Conservation (phyloP, 23 tunicate species). For the Ciona savignyi region DNA sequence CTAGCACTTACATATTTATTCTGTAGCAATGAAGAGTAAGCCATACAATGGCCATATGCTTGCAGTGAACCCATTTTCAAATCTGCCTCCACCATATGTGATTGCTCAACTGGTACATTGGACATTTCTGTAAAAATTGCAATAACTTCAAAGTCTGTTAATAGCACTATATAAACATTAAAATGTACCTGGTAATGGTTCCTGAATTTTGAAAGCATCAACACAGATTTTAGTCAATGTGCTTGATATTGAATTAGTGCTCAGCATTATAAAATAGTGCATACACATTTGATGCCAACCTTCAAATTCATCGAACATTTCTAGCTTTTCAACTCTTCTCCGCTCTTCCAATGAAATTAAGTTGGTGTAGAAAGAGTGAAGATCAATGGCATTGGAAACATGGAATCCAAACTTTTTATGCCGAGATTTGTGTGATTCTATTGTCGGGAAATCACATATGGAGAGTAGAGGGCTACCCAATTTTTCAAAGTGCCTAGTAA, state of each 20-base stretch:
- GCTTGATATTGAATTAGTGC: slow-evolving; percentile 35
- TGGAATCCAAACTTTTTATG: slow-evolving; percentile 21
- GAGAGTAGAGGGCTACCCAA: slow-evolving; percentile 45
- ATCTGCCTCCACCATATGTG: no score
- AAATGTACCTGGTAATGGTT: no score
- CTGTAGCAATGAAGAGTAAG: no score
- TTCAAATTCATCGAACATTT: slow-evolving; percentile 81
- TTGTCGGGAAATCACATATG: slow-evolving; percentile 45
- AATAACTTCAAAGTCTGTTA: neutral
- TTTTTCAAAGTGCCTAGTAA: slow-evolving; percentile 30
- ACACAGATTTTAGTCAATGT: neutral
- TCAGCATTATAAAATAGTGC: slow-evolving; percentile 62
- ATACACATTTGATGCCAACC: slow-evolving; percentile 74
- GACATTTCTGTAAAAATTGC: no score
- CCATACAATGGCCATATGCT: no score
- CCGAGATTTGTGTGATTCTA: slow-evolving; percentile 26
- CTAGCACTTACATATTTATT: no score
- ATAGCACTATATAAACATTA: no score
- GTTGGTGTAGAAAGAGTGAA: slow-evolving; percentile 21
- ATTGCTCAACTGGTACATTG: no score
- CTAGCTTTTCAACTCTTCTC: slow-evolving; percentile 28
- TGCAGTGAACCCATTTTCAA: no score
- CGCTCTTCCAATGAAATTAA: slow-evolving; percentile 17
- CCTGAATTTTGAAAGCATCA: neutral
- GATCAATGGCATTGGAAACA: slow-evolving; percentile 3